phyloP scores from a whole-genome alignment of 2,888 invertebrate species.

The Tetheella fluctuosa region DNA sequence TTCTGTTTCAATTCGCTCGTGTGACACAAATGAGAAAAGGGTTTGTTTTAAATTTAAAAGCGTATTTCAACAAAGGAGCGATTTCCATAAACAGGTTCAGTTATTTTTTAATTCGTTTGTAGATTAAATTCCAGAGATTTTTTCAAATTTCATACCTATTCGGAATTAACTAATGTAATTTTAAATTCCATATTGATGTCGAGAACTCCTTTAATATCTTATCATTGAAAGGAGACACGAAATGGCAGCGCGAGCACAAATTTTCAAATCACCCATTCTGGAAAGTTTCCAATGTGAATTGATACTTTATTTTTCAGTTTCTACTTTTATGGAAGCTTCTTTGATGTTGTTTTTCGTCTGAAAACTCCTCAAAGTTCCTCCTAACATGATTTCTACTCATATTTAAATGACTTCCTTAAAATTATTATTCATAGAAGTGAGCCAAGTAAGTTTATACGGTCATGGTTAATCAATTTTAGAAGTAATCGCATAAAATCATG shows the following conservation, averaged over 20 bases:
- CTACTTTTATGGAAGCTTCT: conserved; percentile 20
- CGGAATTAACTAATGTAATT: neutral
- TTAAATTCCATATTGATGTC: neutral
- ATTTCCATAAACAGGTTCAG: neutral
- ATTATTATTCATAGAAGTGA: neutral
- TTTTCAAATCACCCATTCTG: conserved; percentile 38
- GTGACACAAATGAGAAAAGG: conserved; percentile 7
- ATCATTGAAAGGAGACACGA: neutral
- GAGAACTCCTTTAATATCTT: neutral
- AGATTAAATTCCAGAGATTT: neutral
- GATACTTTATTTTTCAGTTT: conserved; percentile 35
- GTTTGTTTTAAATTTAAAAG: neutral
- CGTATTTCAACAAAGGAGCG: neutral
- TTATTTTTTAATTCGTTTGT: neutral
- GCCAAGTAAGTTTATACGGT: neutral
- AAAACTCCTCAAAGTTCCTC: neutral
- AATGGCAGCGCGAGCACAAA: conserved; percentile 17
- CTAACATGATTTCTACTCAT: neutral
- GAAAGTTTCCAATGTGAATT: conserved; percentile 42
- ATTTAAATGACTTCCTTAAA: neutral
- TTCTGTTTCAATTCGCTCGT: conserved; percentile 8
- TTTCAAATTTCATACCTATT: neutral
- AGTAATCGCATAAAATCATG: too few relatives aligned
- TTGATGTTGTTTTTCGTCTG: neutral
- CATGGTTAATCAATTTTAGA: neutral